Evolutionary conservation across 2,888 invertebrate species (phyloP), one percentile per base, ranked within the genome.

Genomic region (Caenorhabditis sp.): DNA sequence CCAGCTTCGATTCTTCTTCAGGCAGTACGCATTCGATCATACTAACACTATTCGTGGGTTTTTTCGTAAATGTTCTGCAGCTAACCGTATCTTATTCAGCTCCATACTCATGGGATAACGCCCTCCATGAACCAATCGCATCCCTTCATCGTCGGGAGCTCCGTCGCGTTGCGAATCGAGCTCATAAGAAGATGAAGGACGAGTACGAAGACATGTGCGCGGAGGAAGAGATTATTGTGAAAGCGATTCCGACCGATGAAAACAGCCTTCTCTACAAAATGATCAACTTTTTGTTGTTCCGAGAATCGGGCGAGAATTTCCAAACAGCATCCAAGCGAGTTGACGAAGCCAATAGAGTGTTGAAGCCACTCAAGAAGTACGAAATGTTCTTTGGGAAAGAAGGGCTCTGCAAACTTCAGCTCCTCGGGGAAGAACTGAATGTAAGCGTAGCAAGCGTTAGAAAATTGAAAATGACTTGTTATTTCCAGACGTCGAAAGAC

Each of bases 381-480:
- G 70, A 70, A 15, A 45, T 58, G 50, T 70, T 70, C 20, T 70
- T 70, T 20, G 70, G 70, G 8, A 52, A 20, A 17, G 59, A 70
- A 46, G 70, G 59, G 2, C 11, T 45, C 0, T 52, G 41, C 20
- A 45, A 26, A 9, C 17, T 70, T 26, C 22, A 35, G 26, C 7
- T 0, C 0, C n/a, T 70, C 11, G 32, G 20, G 0, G 32, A 59
- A 2, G 32, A 59, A 2, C 35, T 52, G 11, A 27, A n/a, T n/a
- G n/a, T n/a, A n/a, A n/a, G n/a, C n/a, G n/a, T n/a, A n/a, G n/a
- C n/a, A n/a, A n/a, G n/a, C n/a, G n/a, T 48, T n/a, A 46, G n/a
- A 15, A 26, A 11, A 20, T 48, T 27, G 7, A 48, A 45, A 22
- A 2, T 45, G 9, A 48, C 26, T 46, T 46, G 9, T 24, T 13